Conservation (phyloP, 1,140 invertebrate species). For the Drosophila eugracilis region DNA sequence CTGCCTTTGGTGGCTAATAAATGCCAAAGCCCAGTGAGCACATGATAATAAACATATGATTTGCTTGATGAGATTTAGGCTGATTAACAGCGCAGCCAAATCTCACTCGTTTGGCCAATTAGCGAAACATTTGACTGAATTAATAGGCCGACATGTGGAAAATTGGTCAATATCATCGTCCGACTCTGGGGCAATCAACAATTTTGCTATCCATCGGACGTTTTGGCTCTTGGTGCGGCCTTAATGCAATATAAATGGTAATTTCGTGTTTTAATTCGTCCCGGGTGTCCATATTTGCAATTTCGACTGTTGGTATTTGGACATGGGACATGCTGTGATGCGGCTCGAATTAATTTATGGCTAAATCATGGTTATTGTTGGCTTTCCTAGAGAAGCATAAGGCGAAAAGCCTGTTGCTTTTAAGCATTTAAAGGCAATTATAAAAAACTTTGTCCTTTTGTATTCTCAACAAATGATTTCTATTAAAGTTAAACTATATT, state of each 20-base stretch:
- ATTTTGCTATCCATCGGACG: background rate
- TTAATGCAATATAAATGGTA: constrained; percentile 73
- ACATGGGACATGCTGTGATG: constrained; percentile 1
- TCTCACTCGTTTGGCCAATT: constrained; percentile 27
- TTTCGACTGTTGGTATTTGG: constrained; percentile 13
- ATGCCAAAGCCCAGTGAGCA: constrained; percentile 19
- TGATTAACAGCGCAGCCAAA: constrained; percentile 25
- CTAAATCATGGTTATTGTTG: constrained; percentile 19
- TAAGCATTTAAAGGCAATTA: background rate
- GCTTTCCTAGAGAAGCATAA: background rate
- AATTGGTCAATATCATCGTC: constrained; percentile 26
- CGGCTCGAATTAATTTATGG: constrained; percentile 28
- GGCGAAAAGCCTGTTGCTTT: background rate
- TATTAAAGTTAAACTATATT: no score
- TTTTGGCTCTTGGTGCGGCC: constrained; percentile 38
- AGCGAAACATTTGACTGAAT: constrained; percentile 25
- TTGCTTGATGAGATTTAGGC: constrained; percentile 16
- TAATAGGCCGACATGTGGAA: constrained; percentile 42
- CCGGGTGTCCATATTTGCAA: constrained; percentile 47
- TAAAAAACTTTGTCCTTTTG: no score
- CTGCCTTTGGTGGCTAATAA: constrained; percentile 21
- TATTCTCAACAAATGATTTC: no score
- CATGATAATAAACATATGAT: constrained; percentile 25
- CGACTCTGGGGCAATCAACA: constrained; percentile 11
- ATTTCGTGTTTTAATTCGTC: constrained; percentile 62